phyloP scores from a whole-genome alignment of 2,888 invertebrate species.

The Nymphalis urticae region DNA sequence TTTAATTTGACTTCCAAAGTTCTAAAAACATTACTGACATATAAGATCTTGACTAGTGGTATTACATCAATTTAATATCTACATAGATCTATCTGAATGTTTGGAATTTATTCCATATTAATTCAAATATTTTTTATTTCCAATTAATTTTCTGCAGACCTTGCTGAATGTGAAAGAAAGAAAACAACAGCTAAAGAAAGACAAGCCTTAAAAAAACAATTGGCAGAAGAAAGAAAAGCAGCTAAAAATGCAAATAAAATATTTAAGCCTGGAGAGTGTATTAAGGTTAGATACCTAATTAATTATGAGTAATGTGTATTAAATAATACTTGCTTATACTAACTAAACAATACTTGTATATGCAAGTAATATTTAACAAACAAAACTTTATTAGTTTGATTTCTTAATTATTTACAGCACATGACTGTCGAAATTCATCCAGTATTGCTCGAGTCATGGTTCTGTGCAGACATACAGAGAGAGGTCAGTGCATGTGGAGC shows the following conservation, averaged over 20 bases:
- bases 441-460: conserved; percentile 54
- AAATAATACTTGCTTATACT: no score
- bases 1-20: no score
- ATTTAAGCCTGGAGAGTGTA: conserved; percentile 73
- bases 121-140: background rate
- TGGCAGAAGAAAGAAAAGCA: conserved; percentile 47
- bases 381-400: no score
- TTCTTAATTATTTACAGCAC: conserved; percentile 52
- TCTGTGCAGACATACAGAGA: conserved; percentile 50
- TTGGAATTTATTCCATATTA: no score
- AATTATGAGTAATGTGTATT: no score
- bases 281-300: conserved; percentile 60
- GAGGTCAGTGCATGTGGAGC: conserved; percentile 51
- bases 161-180: background rate
- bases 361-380: no score
- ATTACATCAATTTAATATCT: no score
- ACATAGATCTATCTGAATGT: no score
- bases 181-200: conserved; percentile 25
- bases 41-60: no score
- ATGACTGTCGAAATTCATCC: conserved; percentile 69
- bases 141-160: background rate
- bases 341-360: no score
- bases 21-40: no score
- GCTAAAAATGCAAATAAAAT: conserved; percentile 53
- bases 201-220: conserved; percentile 43